phyloP scores from a whole-genome alignment of 2,888 invertebrate species.

The Lydus trimaculatus region DNA sequence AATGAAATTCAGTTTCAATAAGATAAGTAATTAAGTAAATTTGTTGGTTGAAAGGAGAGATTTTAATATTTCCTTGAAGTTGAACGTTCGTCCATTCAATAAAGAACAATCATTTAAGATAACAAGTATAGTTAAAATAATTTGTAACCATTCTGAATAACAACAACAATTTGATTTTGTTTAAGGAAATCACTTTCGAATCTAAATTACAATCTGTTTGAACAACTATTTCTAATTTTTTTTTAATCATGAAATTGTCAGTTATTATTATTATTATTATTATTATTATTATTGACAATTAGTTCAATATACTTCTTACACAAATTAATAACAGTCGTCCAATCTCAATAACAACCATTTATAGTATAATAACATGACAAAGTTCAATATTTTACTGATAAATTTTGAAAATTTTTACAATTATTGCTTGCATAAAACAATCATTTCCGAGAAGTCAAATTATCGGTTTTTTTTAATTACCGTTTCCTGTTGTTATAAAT shows the following conservation, averaged over 20 bases:
- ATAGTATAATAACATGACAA: not conserved
- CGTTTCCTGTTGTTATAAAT: not conserved
- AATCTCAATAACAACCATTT: not conserved
- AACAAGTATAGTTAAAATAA: not conserved
- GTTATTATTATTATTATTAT: not conserved
- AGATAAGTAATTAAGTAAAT: too few species aligned
- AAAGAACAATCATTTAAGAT: not conserved
- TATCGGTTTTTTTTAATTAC: not conserved
- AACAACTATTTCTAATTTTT: not conserved
- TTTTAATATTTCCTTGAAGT: too few species aligned
- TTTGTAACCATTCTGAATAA: not conserved
- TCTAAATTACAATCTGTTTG: not conserved
- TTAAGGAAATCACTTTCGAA: not conserved
- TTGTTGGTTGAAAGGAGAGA: too few species aligned
- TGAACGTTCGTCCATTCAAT: not conserved
- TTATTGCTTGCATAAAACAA: constrained; percentile 2
- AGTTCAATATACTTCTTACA: not conserved
- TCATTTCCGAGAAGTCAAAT: not conserved
- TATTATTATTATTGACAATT: too few species aligned
- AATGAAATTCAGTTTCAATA: too few species aligned
- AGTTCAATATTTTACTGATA: not conserved
- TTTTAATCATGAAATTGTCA: too few species aligned
- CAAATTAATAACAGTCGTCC: not conserved
- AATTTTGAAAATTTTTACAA: not conserved
- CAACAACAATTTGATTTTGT: not conserved